Base-by-base conservation (phyloP, 1,140 invertebrate genomes). In the Penaeus indicus region DNA sequence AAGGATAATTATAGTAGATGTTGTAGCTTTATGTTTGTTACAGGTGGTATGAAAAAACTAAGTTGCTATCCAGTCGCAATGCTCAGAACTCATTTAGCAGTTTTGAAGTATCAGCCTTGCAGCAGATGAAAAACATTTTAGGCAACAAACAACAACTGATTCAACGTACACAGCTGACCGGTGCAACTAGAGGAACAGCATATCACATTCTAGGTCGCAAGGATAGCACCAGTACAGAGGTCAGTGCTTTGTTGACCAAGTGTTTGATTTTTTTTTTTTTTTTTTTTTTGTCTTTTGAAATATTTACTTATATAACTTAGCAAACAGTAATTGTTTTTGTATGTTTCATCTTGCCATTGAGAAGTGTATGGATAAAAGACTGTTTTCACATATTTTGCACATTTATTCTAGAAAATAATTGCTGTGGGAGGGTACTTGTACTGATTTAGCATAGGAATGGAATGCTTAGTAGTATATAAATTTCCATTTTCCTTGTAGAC, bases 11-110 rank as follows among this genome's bases (percentile, higher is more conserved):
- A 79, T 32, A 63, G 38, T 32, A 47, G 32, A 42, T 54, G 38
- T 62, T 1, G 83, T 93, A 93, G 90, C 92, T 93, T 92, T 18
- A 92, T 47, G n/a, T 25, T 60, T 72, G 8, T 32, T 98, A 97
- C 91, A 98, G 97, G 92, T 99, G 97, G 97, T 96, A 98, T 93
- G 96, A 98, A 86, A 97, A 97, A 92, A 98, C 97, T 0, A 94
- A 95, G 90, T 92, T 97, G 25, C 94, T 95, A 4, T 94, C 94
- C 75, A 94, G 95, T 83, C 93, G 93, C 8, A 94, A 92, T 79
- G 94, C 93, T 84, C 62, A 92, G 91, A 94, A 95, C 90, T 88
- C 95, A 93, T 95, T 95, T 93, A 92, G 92, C 93, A 94, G 94
- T 25, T 95, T 96, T 91, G 95, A 96, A 90, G 96, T 96, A 90